Evolutionary conservation across 2,888 invertebrate species (phyloP).

Genomic region (Dicyrtomina minuta): DNA sequence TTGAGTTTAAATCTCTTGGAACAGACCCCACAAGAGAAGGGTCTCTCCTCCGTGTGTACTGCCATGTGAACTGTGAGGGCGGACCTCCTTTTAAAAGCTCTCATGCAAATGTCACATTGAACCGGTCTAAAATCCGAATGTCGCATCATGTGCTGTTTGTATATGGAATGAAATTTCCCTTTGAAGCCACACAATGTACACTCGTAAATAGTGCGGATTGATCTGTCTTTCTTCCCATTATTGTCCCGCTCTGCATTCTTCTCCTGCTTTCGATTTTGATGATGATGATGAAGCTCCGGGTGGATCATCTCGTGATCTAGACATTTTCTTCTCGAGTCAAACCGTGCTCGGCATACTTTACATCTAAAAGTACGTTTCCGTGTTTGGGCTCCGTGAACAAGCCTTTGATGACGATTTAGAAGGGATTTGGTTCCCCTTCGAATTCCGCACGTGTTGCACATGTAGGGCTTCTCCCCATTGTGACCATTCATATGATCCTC

Average conservation of each 20-base stretch:
- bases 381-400: neutral
- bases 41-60: too few relatives aligned
- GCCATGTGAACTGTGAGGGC: too few relatives aligned
- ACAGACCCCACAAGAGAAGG: too few relatives aligned
- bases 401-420: neutral
- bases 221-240: neutral
- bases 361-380: neutral
- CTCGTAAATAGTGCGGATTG: neutral
- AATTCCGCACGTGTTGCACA: neutral
- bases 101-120: too few relatives aligned
- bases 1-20: too few relatives aligned
- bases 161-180: neutral
- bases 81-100: too few relatives aligned
- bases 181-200: neutral
- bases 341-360: neutral
- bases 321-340: neutral
- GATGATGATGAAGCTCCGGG: neutral
- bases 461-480: neutral
- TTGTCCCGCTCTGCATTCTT: neutral
- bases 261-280: neutral
- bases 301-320: neutral
- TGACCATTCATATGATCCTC: neutral
- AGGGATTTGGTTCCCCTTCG: neutral
- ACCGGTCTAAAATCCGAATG: too few relatives aligned
- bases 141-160: conserved; percentile 3